phyloP scores from a whole-genome alignment of 2,888 invertebrate species.

The Amblyjoppa fuscipennis region DNA sequence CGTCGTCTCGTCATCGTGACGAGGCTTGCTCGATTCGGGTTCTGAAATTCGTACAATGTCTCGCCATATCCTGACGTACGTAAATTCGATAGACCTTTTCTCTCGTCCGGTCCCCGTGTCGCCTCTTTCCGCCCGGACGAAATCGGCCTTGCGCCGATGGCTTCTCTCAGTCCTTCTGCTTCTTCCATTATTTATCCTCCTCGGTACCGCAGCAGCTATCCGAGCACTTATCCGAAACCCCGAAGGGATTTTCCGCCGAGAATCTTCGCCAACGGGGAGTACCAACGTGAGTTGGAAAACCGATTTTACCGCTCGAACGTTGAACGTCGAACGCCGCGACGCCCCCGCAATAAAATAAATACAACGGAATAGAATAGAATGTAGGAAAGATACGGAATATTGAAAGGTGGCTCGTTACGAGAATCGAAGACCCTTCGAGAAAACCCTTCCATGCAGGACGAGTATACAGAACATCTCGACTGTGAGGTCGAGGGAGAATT shows the following conservation, averaged over 20 bases:
- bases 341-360: constrained; percentile 10
- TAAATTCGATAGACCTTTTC: constrained; percentile 29
- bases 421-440: not conserved
- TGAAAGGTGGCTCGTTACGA: not conserved
- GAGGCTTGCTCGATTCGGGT: constrained; percentile 18
- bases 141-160: constrained; percentile 12
- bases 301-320: constrained; percentile 16
- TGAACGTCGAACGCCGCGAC: not conserved
- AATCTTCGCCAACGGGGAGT: constrained; percentile 4
- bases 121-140: constrained; percentile 3
- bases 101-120: not conserved
- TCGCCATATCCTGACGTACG: constrained; percentile 14
- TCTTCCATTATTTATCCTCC: constrained; percentile 6
- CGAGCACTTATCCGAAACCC: constrained; percentile 34
- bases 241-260: constrained; percentile 27
- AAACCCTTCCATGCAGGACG: not conserved
- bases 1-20: constrained; percentile 8
- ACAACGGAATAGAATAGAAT: not conserved
- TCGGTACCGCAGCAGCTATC: constrained; percentile 7
- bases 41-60: not conserved
- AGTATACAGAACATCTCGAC: not conserved
- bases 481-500: not conserved
- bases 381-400: not conserved
- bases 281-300: constrained; percentile 48
- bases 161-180: not conserved